Base-by-base conservation (phyloP, 2,797 vertebrate species). In the Champsocephalus gunnari region DNA sequence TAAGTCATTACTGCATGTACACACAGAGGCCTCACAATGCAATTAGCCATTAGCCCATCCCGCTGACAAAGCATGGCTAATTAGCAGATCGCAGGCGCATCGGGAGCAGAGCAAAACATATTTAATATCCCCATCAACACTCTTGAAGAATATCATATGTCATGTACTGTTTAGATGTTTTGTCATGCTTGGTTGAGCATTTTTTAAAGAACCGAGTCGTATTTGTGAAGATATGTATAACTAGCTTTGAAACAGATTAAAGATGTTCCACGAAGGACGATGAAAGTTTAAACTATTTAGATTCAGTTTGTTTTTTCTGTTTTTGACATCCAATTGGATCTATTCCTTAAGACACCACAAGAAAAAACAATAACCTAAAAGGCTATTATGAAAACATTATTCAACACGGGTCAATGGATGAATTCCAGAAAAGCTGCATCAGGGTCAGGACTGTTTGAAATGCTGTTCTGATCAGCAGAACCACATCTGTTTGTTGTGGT, bases 11-110 rank as follows among this genome's bases (percentile, higher is more conserved):
- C 86, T 77, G 79, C 87, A 86, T 90, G 89, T 89, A 91, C 90
- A 92, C 91, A 91, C 84, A 85, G 84, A 92, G 86, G 89, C 90
- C 87, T 86, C 90, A 86, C 86, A 91, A 93, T 91, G 89, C 91
- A 94, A 94, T 94, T 92, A 93, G 92, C 88, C 84, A 92, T 92
- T 94, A 92, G 91, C 87, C 91, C 91, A 91, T 94, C 91, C 92
- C 79, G 87, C 88, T 93, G 91, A 92, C 92, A 93, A 92, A 92
- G 89, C 87, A 90, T 88, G 75, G 88, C 92, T 92, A 93, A 94
- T 93, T 92, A 93, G 90, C 81, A 87, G 89, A 92, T 90, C 77
- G 70, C 81, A 84, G 70, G 70, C 87, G 16, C 88, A 87, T 65
- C 9, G 88, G 90, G 86, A 90, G 85, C 81, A 82, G 75, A 88